These are phyloP conservation scores for Cephalotes varians DNA, from an alignment of 2,888 invertebrate genomes.

Conservation along the genomic window DNA sequence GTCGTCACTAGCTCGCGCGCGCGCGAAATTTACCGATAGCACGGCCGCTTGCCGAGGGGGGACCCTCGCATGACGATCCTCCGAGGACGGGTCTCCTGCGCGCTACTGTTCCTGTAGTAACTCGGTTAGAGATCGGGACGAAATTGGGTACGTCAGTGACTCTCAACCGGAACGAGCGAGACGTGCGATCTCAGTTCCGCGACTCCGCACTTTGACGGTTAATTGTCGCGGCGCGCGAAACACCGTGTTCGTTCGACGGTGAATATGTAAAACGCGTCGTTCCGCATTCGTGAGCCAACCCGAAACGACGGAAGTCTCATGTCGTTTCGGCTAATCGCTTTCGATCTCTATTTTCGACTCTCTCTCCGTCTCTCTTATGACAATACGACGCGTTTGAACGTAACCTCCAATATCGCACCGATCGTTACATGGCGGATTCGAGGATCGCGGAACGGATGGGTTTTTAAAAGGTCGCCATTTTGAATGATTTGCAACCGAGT, in stretches of 20 bases:
- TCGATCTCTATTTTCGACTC: not conserved
- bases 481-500: not conserved
- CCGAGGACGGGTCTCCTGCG: slow-evolving; percentile 38
- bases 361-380: not conserved
- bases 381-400: not conserved
- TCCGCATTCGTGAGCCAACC: not conserved
- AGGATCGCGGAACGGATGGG: not conserved
- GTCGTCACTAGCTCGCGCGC: not conserved
- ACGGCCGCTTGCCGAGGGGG: slow-evolving; percentile 62
- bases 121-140: slow-evolving; percentile 53
- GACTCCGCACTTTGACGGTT: not conserved
- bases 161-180: slow-evolving; percentile 27
- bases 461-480: slow-evolving; percentile 7
- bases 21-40: slow-evolving; percentile 62
- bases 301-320: not conserved
- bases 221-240: not conserved
- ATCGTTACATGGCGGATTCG: slow-evolving; percentile 4
- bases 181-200: not conserved
- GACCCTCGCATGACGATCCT: slow-evolving; percentile 57
- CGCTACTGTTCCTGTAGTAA: slow-evolving; percentile 72
- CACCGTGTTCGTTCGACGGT: not conserved
- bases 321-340: not conserved
- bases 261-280: not conserved
- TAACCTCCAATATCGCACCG: slow-evolving; percentile 30
- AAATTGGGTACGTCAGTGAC: slow-evolving; percentile 61